Evolutionary conservation across 2,888 invertebrate species (phyloP), one percentile per base, ranked within the genome.

Genomic region (Cheilosia grossa): DNA sequence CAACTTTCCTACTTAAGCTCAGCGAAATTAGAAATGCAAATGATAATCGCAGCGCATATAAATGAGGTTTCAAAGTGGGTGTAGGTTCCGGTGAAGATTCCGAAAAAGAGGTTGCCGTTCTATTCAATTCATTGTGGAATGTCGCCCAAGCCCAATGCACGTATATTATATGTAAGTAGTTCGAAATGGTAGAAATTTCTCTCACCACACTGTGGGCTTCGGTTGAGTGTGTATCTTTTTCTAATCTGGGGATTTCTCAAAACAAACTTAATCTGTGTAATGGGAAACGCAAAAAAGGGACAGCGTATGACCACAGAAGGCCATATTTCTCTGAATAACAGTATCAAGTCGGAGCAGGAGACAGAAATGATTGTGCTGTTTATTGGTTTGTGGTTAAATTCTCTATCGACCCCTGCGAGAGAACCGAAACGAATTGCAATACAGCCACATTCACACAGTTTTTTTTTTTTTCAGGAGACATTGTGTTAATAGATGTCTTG

Each of bases 11-110:
- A 66, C 80, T 63, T 78, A 82, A 72, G 82, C 54, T 59, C 37
- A 51, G 27, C 19, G 67, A 82, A 82, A 82, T 82, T 82, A 82
- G 82, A 82, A 82, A 82, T 78, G 72, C 78, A 82, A 82, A 82
- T 82, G 78, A 67, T 67, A 78, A 73, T 78, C 82, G 44, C 73
- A 51, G 21, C 30, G 66, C 59, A 67, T 66, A 63, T 54, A 82
- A 78, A 67, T 61, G 82, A 51, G 42, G 21, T 63, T 42, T 51
- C n/a, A 66, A 24, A n/a, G 33, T 30, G 27, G 51, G n/a, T 33
- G 44, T 37, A 10, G 44, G 24, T 47, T 72, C 56, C 40, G 19
- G 24, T 53, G 40, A 53, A 42, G 54, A 53, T 59, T 77, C 44
- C 40, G 70, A 33, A 64, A 72, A 61, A 61, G 70, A 47, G 59